phyloP scores from a whole-genome alignment of 2,797 vertebrate genomes.

The Enteromius thamalakanensis region DNA sequence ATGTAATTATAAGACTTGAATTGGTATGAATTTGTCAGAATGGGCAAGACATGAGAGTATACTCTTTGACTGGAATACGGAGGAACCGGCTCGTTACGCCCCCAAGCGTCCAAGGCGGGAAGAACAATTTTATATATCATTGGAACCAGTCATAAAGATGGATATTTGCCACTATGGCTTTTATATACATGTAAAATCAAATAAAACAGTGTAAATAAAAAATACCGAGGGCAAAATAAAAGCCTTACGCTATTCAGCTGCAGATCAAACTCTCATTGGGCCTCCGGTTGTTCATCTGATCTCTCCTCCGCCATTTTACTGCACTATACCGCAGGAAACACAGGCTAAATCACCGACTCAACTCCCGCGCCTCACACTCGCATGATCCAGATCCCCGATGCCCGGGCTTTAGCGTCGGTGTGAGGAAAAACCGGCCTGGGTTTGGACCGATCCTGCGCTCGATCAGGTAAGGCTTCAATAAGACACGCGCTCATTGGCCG shows the following conservation, averaged over 20 bases:
- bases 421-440: slow-evolving; percentile 47
- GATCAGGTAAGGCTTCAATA: slow-evolving; percentile 80
- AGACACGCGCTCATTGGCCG: slow-evolving; percentile 84
- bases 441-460: slow-evolving; percentile 55
- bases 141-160: not conserved
- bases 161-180: not conserved
- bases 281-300: not conserved
- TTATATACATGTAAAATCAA: not conserved
- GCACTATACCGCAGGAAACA: slow-evolving; percentile 61
- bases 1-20: not conserved
- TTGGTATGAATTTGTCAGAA: no score
- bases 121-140: not conserved
- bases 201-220: not conserved
- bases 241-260: not conserved
- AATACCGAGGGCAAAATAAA: not conserved
- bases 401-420: slow-evolving; percentile 20
- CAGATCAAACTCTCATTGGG: slow-evolving; percentile 27
- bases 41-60: not conserved
- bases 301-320: slow-evolving; percentile 78
- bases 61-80: not conserved
- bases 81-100: not conserved
- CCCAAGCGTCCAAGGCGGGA: not conserved
- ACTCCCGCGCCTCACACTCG: not conserved
- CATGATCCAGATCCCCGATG: slow-evolving; percentile 3
- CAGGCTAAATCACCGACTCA: slow-evolving; percentile 8